Evolutionary conservation across 1,140 invertebrate species (phyloP).

Genomic region (Brachionus angularis): DNA sequence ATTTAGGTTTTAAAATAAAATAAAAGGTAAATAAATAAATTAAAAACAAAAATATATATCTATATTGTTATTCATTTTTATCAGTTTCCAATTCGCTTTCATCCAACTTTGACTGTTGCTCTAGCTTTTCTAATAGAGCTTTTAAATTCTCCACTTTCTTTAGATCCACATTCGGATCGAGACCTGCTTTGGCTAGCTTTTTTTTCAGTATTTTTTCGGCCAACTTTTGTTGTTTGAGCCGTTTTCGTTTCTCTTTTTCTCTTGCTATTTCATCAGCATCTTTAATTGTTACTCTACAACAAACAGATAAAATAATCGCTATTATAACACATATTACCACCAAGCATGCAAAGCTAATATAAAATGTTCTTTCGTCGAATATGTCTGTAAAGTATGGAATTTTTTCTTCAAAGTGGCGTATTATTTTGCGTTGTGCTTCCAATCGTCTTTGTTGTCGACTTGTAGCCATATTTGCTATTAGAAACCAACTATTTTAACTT

Average conservation of each 20-base stretch:
- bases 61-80: no score
- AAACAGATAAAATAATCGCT: slow-evolving; percentile 33
- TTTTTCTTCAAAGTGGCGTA: slow-evolving; percentile 39
- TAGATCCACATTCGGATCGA: slow-evolving; percentile 14
- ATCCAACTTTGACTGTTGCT: slow-evolving; percentile 13
- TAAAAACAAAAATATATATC: no score
- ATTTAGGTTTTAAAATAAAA: no score
- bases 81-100: slow-evolving; percentile 15
- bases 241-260: slow-evolving; percentile 39
- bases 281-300: slow-evolving; percentile 16
- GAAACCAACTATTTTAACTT: no score
- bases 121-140: slow-evolving; percentile 29
- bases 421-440: slow-evolving; percentile 37
- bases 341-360: slow-evolving; percentile 23
- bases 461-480: slow-evolving; percentile 24
- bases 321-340: slow-evolving; percentile 22
- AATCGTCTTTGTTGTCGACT: slow-evolving; percentile 30
- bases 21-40: no score
- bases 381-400: slow-evolving; percentile 41
- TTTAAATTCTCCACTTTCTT: slow-evolving; percentile 32
- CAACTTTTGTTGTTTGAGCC: slow-evolving; percentile 19
- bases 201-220: slow-evolving; percentile 40
- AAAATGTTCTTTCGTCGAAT: slow-evolving; percentile 43
- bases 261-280: slow-evolving; percentile 32
- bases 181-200: slow-evolving; percentile 10